These are phyloP conservation scores for Andrena camellia DNA, from an alignment of 2,888 invertebrate species.

Conservation along the genomic window DNA sequence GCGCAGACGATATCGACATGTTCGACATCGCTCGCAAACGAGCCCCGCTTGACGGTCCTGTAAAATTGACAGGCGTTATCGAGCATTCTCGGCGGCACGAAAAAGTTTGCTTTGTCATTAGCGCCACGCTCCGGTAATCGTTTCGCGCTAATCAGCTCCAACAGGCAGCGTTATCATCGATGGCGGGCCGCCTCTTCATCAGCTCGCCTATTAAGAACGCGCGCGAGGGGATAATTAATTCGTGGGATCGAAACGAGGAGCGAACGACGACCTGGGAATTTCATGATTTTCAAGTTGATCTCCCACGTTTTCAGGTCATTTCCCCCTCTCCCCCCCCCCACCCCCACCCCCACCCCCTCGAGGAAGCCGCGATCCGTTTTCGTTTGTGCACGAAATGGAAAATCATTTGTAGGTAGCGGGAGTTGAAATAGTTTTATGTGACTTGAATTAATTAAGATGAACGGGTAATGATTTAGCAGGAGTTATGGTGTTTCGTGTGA, in stretches of 20 bases:
- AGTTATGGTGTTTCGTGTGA: too few relatives aligned
- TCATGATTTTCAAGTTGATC: neutral
- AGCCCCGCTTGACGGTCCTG: conserved; percentile 48
- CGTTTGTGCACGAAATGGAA: too few relatives aligned
- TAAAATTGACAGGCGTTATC: conserved; percentile 58
- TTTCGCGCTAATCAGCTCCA: conserved; percentile 35
- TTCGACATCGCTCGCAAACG: conserved; percentile 50
- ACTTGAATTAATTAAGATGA: too few relatives aligned
- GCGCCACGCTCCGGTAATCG: conserved; percentile 8
- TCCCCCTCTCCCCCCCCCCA: too few relatives aligned
- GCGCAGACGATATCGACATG: conserved; percentile 53
- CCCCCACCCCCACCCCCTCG: too few relatives aligned
- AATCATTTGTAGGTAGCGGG: too few relatives aligned
- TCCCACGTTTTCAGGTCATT: neutral
- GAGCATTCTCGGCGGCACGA: conserved; percentile 46
- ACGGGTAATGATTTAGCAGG: too few relatives aligned
- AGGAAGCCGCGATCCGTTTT: neutral
- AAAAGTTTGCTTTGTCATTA: conserved; percentile 56
- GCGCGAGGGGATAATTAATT: neutral
- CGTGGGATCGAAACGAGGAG: too few relatives aligned
- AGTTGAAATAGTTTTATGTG: too few relatives aligned
- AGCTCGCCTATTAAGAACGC: neutral
- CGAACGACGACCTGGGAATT: neutral
- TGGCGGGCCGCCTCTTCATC: neutral
- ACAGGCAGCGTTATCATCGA: conserved; percentile 8